Evolutionary conservation across 1,140 invertebrate genomes (phyloP), one percentile per base, ranked within the genome.

Genomic region (Caenorhabditis tropicalis): DNA sequence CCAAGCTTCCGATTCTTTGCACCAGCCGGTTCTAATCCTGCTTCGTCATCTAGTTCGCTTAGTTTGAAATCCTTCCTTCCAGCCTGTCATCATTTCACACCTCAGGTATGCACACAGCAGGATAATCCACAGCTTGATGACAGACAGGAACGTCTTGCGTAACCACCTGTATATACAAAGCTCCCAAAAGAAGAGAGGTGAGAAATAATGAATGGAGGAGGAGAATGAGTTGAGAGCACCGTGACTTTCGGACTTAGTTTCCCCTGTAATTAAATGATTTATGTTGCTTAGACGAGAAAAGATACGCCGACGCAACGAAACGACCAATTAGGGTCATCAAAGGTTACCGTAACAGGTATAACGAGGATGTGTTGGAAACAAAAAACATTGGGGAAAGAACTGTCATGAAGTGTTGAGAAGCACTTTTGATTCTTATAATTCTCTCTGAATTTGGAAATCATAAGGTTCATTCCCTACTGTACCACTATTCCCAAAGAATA

Each of bases 61-160:
- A 43, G 5, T 43, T 12, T 43, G 16, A 51, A 51, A 51, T 51
- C 31, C 29, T n/a, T 19, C 9, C 31, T 65, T 65, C 19, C 58
- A 65, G 16, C 15, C 29, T 74, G 65, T 39, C 65, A 43, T 74
- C 36, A 74, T 21, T 43, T 74, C 36, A 74, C 65, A 74, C 65
- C 65, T 74, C n/a, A 36, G 65, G 65, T 74, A 74, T 46, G n/a
- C n/a, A 29, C 65, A 74, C 65, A 74, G 65, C 65, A 29, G 65
- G 65, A 74, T 74, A 74, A 74, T 74, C 65, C 36, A 74, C 36
- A 74, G 65, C n/a, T 74, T 74, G 65, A 74, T 74, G 65, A 74
- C 65, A 74, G 65, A 74, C 36, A 46, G 65, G n/a, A 33, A 74
- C 36, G 65, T 74, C 36, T 74, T 74, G 65, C 65, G 65, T 74